A percentile compares a stretch with the other conserved stretches of the same genome.
Conservation (phyloP, 2,888 invertebrate genomes). For the Octonoba sinensis region DNA sequence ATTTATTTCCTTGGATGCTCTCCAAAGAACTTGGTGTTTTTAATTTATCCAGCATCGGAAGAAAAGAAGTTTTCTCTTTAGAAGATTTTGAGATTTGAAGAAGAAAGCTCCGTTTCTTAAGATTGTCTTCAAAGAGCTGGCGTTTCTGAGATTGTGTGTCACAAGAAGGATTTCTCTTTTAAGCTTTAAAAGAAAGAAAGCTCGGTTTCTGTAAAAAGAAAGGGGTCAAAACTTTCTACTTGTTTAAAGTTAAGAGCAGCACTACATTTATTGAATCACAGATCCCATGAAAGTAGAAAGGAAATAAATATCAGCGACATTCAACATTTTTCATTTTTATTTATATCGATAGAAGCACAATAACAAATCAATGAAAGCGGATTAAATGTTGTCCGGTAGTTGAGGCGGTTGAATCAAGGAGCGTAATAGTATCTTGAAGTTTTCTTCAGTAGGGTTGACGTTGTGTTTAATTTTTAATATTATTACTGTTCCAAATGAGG, state of each 20-base stretch:
- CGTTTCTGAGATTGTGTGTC: slow-evolving; percentile 29
- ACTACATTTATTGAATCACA: no score
- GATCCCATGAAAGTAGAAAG: no score
- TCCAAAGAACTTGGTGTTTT: slow-evolving; percentile 24
- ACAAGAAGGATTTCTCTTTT: slow-evolving; percentile 21
- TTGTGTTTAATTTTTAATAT: no score
- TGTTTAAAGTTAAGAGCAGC: not conserved
- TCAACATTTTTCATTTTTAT: no score
- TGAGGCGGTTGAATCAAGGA: no score
- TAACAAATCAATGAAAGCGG: no score
- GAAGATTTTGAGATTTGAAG: slow-evolving; percentile 22
- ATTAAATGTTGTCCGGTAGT: no score
- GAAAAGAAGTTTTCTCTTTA: slow-evolving; percentile 23
- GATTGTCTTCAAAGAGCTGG: slow-evolving; percentile 17
- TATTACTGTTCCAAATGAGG: no score
- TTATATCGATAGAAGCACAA: no score
- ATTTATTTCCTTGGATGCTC: slow-evolving; percentile 6
- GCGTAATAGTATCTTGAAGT: no score
- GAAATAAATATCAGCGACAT: no score
- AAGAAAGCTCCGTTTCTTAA: slow-evolving; percentile 14
- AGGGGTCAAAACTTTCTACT: not conserved
- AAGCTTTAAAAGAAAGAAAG: slow-evolving; percentile 19
- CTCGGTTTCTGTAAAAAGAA: not conserved
- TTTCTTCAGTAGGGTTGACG: no score
- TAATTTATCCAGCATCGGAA: slow-evolving; percentile 17